Evolutionary conservation across 2,888 invertebrate species (phyloP), one percentile per base, ranked within the genome.

Genomic region (Galerucella calmariensis): DNA sequence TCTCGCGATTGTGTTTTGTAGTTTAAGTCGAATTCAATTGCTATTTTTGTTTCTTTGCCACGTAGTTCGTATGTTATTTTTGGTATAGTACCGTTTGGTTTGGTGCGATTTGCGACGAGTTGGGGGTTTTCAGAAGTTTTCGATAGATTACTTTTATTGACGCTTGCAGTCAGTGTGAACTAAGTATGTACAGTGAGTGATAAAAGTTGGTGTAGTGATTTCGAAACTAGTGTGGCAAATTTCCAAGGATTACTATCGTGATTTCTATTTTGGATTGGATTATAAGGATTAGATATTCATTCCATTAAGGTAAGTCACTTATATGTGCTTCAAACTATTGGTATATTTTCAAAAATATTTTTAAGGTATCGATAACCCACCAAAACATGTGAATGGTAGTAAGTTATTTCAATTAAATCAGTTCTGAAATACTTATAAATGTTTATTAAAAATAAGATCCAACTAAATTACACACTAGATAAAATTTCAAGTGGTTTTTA

Each of bases 11-110:
- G 82, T 82, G 81, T 80, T 77, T 80, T 73, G 79, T 81, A 78
- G 77, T 46, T 62, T 56, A 20, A 56, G 20, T 20, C 2, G 16
- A 16, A 56, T 56, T 65, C 63, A 79, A 81, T 79, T 81, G 78
- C 80, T 80, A 80, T 81, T 83, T 83, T 81, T 76, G 79, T 80
- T 82, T 80, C 81, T 81, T 80, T 83, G 83, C 83, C 82, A 83
- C 83, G 83, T 83, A 79, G 82, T 79, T 56, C 56, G 56, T 79
- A 79, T 78, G 81, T 80, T 81, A 81, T 81, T 81, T 81, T 80
- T 75, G 78, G 79, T 81, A 77, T 79, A 75, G 79, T 80, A 74
- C 80, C 75, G 76, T 78, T 80, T 77, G 77, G 77, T 79, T 75
- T 75, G 72, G 73, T 72, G 73, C 72, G 69, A 69, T 73, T 77